phyloP scores from a whole-genome alignment of 2,797 vertebrate genomes.

The Peromyscus eremicus region DNA sequence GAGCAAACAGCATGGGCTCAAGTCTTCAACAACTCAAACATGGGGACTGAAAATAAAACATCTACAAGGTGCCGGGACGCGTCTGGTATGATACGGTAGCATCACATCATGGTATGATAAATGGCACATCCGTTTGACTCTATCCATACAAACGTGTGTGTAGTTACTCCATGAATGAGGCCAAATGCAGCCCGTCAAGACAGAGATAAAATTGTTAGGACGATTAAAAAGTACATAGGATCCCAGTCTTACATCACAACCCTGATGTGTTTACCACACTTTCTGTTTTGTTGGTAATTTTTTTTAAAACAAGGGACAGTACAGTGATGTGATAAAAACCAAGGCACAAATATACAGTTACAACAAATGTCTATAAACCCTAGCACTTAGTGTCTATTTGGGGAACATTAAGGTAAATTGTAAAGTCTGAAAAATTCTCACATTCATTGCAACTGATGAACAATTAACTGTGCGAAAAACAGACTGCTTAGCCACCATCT shows the following conservation, averaged over 20 bases:
- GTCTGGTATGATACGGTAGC: constrained; percentile 3
- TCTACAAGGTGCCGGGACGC: constrained; percentile 21
- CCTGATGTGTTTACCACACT: constrained; percentile 68
- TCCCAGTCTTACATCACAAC: constrained; percentile 74
- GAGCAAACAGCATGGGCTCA: neutral
- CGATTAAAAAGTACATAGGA: constrained; percentile 73
- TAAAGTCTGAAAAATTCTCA: constrained; percentile 70
- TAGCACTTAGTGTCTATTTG: constrained; percentile 72
- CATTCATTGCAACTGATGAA: constrained; percentile 50
- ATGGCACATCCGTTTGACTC: constrained; percentile 67
- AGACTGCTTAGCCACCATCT: constrained; percentile 58
- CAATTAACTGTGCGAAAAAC: constrained; percentile 47
- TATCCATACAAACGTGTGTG: constrained; percentile 78
- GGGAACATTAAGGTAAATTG: constrained; percentile 70
- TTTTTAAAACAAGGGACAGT: constrained; percentile 66
- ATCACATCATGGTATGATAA: constrained; percentile 50
- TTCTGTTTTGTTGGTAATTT: constrained; percentile 70
- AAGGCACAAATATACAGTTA: constrained; percentile 84
- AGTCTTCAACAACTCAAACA: constrained; percentile 54
- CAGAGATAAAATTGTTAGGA: constrained; percentile 59
- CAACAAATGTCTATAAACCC: constrained; percentile 73
- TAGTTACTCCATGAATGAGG: constrained; percentile 61
- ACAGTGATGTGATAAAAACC: constrained; percentile 70
- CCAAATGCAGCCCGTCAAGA: constrained; percentile 59
- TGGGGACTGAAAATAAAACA: constrained; percentile 64